A percentile compares a stretch with the other conserved stretches of the same genome.
These are phyloP conservation scores for Diadophis punctatus DNA, from an alignment of 2,113 vertebrate species.

Conservation along the genomic window DNA sequence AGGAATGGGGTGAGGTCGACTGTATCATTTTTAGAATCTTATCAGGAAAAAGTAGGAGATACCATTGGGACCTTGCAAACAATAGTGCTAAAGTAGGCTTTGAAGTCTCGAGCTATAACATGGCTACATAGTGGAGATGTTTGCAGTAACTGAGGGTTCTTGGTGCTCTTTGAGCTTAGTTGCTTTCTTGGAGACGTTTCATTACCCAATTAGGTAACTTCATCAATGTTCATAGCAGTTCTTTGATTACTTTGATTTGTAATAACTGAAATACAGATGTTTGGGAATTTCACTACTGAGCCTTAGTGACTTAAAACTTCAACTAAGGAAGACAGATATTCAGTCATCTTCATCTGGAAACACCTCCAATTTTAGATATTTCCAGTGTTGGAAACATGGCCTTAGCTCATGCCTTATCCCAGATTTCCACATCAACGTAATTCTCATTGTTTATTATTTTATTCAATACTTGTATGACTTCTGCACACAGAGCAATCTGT, in stretches of 20 bases:
- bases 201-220: not conserved
- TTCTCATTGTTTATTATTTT: not conserved
- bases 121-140: no score
- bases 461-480: not conserved
- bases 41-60: no score
- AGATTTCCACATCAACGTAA: not conserved
- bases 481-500: not conserved
- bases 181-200: not conserved
- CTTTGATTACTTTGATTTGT: not conserved
- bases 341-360: not conserved
- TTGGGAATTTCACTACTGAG: not conserved
- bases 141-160: not conserved
- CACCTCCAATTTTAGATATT: not conserved
- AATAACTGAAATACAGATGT: not conserved
- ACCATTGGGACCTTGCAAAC: not conserved
- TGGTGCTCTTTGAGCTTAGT: not conserved
- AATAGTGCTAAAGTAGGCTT: not conserved
- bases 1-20: no score
- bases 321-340: not conserved
- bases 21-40: no score
- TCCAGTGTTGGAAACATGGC: not conserved
- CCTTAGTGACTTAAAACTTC: not conserved
- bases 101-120: not conserved
- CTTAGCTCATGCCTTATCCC: not conserved
- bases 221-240: not conserved